Conservation (phyloP, 2,797 vertebrate species). For the Microhierax caerulescens region DNA sequence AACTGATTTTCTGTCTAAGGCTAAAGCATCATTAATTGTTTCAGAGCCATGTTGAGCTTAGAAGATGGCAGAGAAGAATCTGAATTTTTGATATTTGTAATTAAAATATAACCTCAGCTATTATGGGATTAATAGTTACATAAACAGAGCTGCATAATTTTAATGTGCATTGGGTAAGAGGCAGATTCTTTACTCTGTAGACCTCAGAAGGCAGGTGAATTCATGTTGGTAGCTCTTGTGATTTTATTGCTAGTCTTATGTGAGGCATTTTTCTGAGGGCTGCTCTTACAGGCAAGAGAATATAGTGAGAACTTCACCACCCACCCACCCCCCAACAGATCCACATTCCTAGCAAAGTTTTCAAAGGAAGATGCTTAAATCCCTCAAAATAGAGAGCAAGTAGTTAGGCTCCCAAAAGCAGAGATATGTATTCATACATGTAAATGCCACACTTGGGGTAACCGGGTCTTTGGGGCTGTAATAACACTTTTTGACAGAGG, state of each 20-base stretch:
- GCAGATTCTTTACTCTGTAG: not conserved
- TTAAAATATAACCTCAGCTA: not conserved
- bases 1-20: slow-evolving; percentile 1
- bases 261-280: not conserved
- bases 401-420: not conserved
- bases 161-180: not conserved
- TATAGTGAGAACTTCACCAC: not conserved
- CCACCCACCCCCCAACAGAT: not conserved
- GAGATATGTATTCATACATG: not conserved
- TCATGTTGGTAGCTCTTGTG: not conserved
- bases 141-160: not conserved
- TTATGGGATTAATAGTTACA: not conserved
- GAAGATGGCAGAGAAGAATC: slow-evolving; percentile 1
- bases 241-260: not conserved
- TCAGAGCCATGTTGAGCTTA: not conserved
- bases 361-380: not conserved
- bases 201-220: not conserved
- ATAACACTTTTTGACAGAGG: not conserved
- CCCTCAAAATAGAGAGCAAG: not conserved
- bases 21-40: slow-evolving; percentile 3
- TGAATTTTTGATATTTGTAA: not conserved
- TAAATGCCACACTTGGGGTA: not conserved
- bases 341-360: not conserved
- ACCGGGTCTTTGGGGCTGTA: not conserved
- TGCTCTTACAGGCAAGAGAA: not conserved